Percentiles rank a stretch among this genome's conserved stretches.
phyloP scores from a whole-genome alignment of 2,113 vertebrate genomes.

The Anoplopoma fimbria region DNA sequence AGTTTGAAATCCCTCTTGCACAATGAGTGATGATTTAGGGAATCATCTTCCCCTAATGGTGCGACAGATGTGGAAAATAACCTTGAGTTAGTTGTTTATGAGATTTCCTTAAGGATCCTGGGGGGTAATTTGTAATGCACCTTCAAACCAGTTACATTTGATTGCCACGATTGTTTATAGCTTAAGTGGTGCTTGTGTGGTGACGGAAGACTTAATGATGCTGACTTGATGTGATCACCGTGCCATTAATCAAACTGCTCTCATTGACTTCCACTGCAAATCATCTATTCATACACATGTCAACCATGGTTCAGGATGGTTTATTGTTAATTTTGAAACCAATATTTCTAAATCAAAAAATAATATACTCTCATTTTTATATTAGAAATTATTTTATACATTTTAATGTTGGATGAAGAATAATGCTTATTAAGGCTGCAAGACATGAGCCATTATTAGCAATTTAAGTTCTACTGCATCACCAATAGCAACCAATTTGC shows the following conservation, averaged over 20 bases:
- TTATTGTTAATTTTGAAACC: not conserved
- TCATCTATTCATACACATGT: not conserved
- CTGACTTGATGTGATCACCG: not conserved
- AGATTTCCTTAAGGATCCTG: not conserved
- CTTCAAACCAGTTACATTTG: conserved; percentile 26
- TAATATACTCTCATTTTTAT: not conserved
- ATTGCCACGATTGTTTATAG: conserved; percentile 20
- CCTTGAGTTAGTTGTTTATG: conserved; percentile 11
- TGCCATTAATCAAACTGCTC: conserved; percentile 2
- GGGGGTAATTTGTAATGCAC: conserved; percentile 28
- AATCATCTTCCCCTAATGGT: conserved; percentile 17
- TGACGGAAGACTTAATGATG: conserved; percentile 9
- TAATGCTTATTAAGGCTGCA: not conserved
- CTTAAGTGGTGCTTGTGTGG: not conserved
- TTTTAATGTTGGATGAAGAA: conserved; percentile 14
- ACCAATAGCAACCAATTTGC: not conserved
- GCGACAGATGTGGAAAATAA: not conserved
- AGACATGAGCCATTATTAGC: not conserved
- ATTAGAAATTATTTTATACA: not conserved
- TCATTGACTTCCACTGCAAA: not conserved
- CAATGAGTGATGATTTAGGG: conserved; percentile 36
- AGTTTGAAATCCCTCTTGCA: not conserved
- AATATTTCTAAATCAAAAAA: conserved; percentile 13
- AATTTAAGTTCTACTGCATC: not conserved
- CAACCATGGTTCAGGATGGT: not conserved